These are phyloP conservation scores for Drosophila nr. perissopoda DNA, from an alignment of 2,888 invertebrate genomes.

Conservation along the genomic window DNA sequence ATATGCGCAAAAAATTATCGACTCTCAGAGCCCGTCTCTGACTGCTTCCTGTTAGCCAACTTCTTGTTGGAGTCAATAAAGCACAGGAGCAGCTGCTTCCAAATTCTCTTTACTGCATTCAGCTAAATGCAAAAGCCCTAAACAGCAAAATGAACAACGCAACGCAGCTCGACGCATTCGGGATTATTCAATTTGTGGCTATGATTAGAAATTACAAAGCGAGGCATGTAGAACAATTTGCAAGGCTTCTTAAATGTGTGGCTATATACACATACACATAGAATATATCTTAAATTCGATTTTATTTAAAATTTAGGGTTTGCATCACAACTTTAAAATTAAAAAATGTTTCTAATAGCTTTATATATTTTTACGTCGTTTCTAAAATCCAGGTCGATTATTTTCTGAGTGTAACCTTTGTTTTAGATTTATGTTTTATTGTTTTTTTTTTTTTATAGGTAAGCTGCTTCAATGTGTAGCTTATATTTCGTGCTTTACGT, in stretches of 20 bases:
- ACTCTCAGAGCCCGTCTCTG: conserved; percentile 19
- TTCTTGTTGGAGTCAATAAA: conserved; percentile 14
- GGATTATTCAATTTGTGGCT: conserved; percentile 5
- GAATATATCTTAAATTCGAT: too few species aligned
- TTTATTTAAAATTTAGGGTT: too few species aligned
- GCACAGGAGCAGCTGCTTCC: conserved; percentile 6
- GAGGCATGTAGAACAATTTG: background rate
- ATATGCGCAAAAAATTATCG: background rate
- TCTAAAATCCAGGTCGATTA: background rate
- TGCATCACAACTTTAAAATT: too few species aligned
- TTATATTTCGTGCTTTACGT: background rate
- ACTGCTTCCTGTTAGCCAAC: conserved; percentile 29
- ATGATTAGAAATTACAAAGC: background rate
- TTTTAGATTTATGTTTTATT: background rate
- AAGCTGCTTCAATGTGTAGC: background rate
- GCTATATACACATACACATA: too few species aligned
- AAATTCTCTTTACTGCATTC: conserved; percentile 15
- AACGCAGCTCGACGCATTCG: background rate
- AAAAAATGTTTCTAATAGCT: too few species aligned
- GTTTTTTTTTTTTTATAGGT: background rate
- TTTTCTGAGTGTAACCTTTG: background rate
- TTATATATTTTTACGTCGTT: background rate
- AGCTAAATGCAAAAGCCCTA: background rate
- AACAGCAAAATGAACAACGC: background rate
- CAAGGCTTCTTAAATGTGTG: too few species aligned